Evolutionary conservation across 2,888 invertebrate genomes (phyloP), one percentile per base, ranked within the genome.

Genomic region (Blastobasis lacticolella): DNA sequence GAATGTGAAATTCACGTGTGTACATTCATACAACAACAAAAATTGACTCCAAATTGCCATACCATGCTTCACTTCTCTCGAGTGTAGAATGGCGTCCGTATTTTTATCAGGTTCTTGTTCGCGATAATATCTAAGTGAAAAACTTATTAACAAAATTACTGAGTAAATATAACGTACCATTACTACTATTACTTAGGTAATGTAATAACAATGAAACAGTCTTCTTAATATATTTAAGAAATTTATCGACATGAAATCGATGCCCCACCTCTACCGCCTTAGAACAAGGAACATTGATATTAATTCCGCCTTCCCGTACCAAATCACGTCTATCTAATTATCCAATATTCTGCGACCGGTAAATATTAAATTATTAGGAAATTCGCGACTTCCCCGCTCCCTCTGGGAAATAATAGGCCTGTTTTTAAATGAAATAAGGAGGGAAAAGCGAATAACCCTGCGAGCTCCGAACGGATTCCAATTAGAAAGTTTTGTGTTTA

Each of bases 301-400:
- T 87, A 87, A 88, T 87, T 83, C 77, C 61, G 70, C 75, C 74
- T 75, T 76, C 78, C 80, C 75, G 80, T 77, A 83, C 81, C 69
- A 82, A 87, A 88, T 88, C 87, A 86, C 82, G 82, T 77, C 73
- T 73, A 86, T 85, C 85, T 86, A 87, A 88, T 88, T 88, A 87
- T 81, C 78, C 75, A 73, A 81, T 83, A 79, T 76, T 70, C 75
- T 74, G 73, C 69, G 74, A 76, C 79, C 79, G 75, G 75, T 75
- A 76, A 75, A 85, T 86, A 86, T 81, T 83, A 84, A 85, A 81
- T 87, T 86, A 81, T 87, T 86, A 83, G 78, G 75, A 82, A 81
- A 78, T 71, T 77, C 69, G 81, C 82, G 84, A 85, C 83, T 76
- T 77, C 70, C 64, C 66, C 58, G 53, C 59, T 56, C 71, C 86